phyloP scores from a whole-genome alignment of 2,888 invertebrate genomes.

The Harpalus rufipes region DNA sequence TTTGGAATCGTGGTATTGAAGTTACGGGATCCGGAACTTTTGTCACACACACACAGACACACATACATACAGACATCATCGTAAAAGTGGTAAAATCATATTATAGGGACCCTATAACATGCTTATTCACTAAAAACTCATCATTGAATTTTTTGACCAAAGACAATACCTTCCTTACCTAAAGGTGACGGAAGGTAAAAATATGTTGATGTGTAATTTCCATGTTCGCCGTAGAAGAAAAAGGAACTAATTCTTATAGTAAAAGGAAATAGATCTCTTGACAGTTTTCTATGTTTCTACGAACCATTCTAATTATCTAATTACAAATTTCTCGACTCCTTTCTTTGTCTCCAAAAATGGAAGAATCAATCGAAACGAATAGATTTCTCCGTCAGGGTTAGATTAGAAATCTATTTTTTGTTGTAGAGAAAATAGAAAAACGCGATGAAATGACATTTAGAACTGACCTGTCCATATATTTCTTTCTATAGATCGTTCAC shows the following conservation, averaged over 20 bases:
- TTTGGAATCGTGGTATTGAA: no score
- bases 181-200: no score
- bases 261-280: not conserved
- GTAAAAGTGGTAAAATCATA: no score
- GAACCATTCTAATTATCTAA: not conserved
- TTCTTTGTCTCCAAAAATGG: constrained; percentile 2
- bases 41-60: no score
- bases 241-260: constrained; percentile 2
- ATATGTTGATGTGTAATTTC: not conserved
- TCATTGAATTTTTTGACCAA: no score
- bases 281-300: not conserved
- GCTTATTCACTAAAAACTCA: no score
- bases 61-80: no score
- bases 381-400: constrained; percentile 36
- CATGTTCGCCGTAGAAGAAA: not conserved
- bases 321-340: not conserved
- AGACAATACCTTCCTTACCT: no score
- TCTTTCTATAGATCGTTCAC: not conserved
- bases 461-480: constrained; percentile 46
- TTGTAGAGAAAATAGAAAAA: constrained; percentile 40
- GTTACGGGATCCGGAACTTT: no score
- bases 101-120: no score
- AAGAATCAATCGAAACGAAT: not conserved
- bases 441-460: constrained; percentile 27
- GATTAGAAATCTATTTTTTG: constrained; percentile 52